phyloP scores from a whole-genome alignment of 2,797 vertebrate genomes.

The Tarsius wallacei region DNA sequence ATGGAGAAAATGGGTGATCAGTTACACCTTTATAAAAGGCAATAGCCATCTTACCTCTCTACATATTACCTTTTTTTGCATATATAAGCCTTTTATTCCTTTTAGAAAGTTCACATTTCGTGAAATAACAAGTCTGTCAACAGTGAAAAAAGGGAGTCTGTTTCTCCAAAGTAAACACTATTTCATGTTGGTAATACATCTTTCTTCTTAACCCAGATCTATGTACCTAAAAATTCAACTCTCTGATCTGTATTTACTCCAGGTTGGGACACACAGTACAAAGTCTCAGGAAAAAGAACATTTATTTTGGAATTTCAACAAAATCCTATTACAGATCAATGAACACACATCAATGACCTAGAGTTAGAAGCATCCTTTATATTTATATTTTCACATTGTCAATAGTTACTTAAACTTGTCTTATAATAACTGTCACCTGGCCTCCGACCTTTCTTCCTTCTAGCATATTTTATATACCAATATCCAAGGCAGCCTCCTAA shows the following conservation, averaged over 20 bases:
- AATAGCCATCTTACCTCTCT: not conserved
- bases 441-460: not conserved
- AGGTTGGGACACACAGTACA: slow-evolving; percentile 80
- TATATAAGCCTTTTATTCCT: not conserved
- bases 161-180: slow-evolving; percentile 50
- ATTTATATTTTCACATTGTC: slow-evolving; percentile 17
- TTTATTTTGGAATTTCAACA: slow-evolving; percentile 78
- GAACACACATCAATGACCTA: not conserved
- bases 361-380: slow-evolving; percentile 4
- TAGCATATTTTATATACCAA: not conserved
- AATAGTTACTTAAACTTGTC: not conserved
- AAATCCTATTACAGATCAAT: slow-evolving; percentile 15
- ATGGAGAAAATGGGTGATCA: not conserved
- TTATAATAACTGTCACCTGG: not conserved
- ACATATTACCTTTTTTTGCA: not conserved
- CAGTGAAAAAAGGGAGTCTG: not conserved
- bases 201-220: slow-evolving; percentile 52
- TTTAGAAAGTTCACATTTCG: not conserved
- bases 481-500: not conserved
- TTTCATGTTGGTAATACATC: slow-evolving; percentile 24
- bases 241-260: slow-evolving; percentile 77
- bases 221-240: slow-evolving; percentile 32
- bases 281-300: slow-evolving; percentile 77
- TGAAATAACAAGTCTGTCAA: slow-evolving; percentile 23
- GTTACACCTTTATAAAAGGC: not conserved